A percentile compares a stretch with the other conserved stretches of the same genome.
phyloP scores from a whole-genome alignment of 2,888 invertebrate genomes.

The Megastigmus dorsalis region DNA sequence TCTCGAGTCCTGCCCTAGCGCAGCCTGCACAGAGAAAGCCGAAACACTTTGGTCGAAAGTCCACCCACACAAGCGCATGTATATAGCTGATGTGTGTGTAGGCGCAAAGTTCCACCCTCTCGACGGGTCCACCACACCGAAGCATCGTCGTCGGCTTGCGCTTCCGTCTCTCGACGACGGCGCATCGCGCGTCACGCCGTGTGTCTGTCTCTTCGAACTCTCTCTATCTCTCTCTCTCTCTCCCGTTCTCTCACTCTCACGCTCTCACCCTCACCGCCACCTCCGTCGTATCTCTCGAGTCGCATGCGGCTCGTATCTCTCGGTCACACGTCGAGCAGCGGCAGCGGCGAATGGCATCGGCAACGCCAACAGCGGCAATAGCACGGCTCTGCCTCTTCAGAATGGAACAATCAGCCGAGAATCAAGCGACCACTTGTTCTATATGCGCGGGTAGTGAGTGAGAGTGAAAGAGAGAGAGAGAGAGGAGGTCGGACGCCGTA shows the following conservation, averaged over 20 bases:
- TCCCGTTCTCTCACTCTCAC: background rate
- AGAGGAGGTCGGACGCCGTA: too few relatives aligned
- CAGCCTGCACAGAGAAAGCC: background rate
- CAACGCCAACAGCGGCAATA: background rate
- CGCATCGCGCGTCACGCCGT: too few relatives aligned
- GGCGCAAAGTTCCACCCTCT: too few relatives aligned
- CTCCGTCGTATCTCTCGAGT: conserved; percentile 34
- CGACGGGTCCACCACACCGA: background rate
- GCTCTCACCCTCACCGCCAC: background rate
- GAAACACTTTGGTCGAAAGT: background rate
- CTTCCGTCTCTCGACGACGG: background rate
- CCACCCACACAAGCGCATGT: background rate
- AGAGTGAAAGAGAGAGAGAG: conserved; percentile 56
- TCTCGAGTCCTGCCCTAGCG: background rate
- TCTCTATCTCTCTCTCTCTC: background rate
- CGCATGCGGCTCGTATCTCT: background rate
- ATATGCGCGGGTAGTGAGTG: conserved; percentile 61
- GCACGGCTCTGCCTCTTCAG: conserved; percentile 65
- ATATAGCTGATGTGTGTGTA: too few relatives aligned
- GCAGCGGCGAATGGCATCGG: background rate
- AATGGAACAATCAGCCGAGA: conserved; percentile 74
- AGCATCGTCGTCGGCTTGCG: background rate
- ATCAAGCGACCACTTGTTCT: conserved; percentile 74
- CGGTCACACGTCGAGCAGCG: background rate
- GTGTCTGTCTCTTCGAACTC: conserved; percentile 19